These are phyloP conservation scores for Pan paniscus DNA, from an alignment of 2,113 vertebrate species.

Conservation along the genomic window DNA sequence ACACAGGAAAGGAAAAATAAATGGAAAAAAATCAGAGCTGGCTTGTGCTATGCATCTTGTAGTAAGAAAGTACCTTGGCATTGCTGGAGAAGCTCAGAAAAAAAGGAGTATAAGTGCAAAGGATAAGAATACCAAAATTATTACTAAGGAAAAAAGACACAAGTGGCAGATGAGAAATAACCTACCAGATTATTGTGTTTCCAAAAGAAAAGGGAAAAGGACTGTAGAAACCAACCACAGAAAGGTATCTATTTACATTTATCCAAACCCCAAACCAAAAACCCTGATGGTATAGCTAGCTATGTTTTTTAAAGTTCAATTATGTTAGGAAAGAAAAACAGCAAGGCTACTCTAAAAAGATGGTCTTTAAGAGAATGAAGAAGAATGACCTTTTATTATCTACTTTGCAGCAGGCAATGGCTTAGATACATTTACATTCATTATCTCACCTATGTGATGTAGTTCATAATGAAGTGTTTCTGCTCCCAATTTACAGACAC, in stretches of 20 bases:
- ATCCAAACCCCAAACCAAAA: neutral
- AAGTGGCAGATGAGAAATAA: neutral
- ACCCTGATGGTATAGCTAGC: neutral
- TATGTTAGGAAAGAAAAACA: neutral
- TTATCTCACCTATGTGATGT: neutral
- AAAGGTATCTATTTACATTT: neutral
- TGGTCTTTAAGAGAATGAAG: neutral
- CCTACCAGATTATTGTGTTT: neutral
- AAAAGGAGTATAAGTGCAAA: neutral
- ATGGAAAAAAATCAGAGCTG: neutral
- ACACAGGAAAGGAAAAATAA: slow-evolving; percentile 17
- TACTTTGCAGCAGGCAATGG: neutral
- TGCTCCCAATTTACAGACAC: neutral
- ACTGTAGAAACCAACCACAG: neutral
- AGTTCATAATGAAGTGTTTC: neutral
- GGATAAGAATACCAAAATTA: neutral
- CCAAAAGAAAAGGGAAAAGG: neutral
- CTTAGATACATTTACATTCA: neutral
- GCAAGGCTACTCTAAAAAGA: neutral
- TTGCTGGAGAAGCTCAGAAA: neutral
- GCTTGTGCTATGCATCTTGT: neutral
- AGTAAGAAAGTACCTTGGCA: neutral
- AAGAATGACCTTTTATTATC: neutral
- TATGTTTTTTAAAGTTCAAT: neutral
- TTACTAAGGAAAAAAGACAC: neutral